Base-by-base conservation (phyloP, 2,888 invertebrate genomes). In the Lysandra coridon region DNA sequence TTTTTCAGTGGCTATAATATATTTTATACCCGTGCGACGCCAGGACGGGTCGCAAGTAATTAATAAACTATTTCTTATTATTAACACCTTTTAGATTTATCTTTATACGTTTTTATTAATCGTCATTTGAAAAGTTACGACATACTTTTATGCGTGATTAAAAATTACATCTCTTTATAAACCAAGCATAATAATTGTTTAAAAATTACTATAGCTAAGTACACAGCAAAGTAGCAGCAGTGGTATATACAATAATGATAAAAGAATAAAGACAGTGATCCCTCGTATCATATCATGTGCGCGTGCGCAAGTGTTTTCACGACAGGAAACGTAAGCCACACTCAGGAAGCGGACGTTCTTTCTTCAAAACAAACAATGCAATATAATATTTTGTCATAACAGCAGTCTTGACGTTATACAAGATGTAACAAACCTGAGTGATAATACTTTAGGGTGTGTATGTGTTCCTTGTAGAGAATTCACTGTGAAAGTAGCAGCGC, bases 281-380 rank as follows among this genome's bases (percentile, higher is more conserved):
- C 12, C 30, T 64, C 10, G 14, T 64, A 30, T 64, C 30, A 64
- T 30, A 33, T 69, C 5, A 37, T 17, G 33, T 69, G 69, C 69
- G 69, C 69, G 69, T 69, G 69, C 69, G 69, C 69, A 69, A 69
- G 37, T 69, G 14, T 37, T 37, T 4, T 37, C 69, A 69, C 33
- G 69, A 69, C 69, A 37, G 33, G 69, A 69, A 69, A 69, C 33
- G 64, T 30, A 30, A 30, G 64, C 64, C 5, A 30, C 69, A 14
- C 14, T 14, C 33, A 6, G 69, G 69, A 69, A 69, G 69, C 69
- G 69, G 69, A 37, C 33, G 14, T 69, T 33, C 14, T 14, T 69
- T 33, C 69, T 69, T 33, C 69, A 69, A 69, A 69, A 69, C 33
- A 69, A 69, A 69, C 33, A 69, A 69, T 14, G 30, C 33, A 69